Conservation (phyloP, 1,140 invertebrate genomes). For the Drosophila tsacasi region DNA sequence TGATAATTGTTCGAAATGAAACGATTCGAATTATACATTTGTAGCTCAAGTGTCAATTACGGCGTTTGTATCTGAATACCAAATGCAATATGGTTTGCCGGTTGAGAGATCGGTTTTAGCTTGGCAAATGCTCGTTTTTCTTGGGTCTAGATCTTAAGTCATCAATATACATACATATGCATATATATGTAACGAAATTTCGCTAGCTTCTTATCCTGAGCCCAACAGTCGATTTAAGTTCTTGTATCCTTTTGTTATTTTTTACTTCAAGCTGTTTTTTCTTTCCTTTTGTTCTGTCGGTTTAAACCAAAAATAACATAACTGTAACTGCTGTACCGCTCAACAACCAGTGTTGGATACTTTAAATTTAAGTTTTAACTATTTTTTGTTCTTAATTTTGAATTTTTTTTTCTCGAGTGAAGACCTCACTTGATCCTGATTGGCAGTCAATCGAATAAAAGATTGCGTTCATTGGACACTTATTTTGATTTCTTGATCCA, state of each 20-base stretch:
- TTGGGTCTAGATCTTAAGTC: constrained; percentile 59
- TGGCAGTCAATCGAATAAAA: constrained; percentile 38
- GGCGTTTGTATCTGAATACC: constrained; percentile 16
- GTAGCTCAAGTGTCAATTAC: constrained; percentile 35
- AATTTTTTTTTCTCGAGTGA: neutral
- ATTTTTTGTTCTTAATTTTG: constrained; percentile 20
- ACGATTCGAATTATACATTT: constrained; percentile 1
- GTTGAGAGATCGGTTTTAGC: constrained; percentile 29
- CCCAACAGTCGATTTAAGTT: constrained; percentile 22
- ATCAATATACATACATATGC: constrained; percentile 15
- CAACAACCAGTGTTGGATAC: constrained; percentile 2
- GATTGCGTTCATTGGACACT: constrained; percentile 25
- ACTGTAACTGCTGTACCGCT: constrained; percentile 33
- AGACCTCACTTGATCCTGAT: constrained; percentile 24
- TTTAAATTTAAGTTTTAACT: constrained; percentile 33
- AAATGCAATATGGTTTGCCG: constrained; percentile 44
- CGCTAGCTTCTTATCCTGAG: constrained; percentile 53
- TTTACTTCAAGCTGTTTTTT: neutral
- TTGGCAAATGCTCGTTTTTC: constrained; percentile 49
- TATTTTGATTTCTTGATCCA: constrained; percentile 4
- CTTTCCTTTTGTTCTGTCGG: constrained; percentile 1
- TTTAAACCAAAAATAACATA: constrained; percentile 38
- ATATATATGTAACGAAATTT: constrained; percentile 50
- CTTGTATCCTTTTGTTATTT: constrained; percentile 14
- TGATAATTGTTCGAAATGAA: neutral